Evolutionary conservation across 2,888 invertebrate genomes (phyloP).

Genomic region (Didymodactylos carnosus): DNA sequence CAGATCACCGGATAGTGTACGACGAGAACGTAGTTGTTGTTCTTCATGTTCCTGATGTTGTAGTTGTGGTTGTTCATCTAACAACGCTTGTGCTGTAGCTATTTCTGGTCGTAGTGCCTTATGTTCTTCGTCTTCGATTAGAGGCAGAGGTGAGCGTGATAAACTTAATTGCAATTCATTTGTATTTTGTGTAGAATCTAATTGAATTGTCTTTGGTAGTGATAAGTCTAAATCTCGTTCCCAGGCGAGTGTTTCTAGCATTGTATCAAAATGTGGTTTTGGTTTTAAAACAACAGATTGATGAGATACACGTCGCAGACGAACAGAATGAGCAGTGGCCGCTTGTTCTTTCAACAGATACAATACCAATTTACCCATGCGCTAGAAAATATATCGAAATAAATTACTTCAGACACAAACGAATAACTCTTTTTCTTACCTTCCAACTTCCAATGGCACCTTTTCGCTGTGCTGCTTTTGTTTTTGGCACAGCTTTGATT

Average conservation of each 20-base stretch:
- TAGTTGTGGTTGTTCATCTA: too few species aligned
- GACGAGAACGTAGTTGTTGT: background rate
- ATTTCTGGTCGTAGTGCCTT: too few species aligned
- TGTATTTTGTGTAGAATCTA: background rate
- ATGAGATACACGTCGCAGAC: background rate
- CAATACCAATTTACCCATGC: background rate
- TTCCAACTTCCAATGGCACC: conserved; percentile 93
- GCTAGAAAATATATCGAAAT: background rate
- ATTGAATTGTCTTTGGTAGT: background rate
- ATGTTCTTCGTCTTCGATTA: too few species aligned
- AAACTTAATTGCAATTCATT: background rate
- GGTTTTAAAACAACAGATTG: background rate
- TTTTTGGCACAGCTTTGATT: conserved; percentile 87
- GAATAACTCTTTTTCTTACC: conserved; percentile 40
- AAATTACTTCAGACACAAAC: background rate
- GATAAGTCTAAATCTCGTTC: background rate
- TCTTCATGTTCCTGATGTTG: background rate
- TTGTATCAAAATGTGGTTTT: background rate
- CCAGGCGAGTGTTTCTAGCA: background rate
- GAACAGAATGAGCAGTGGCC: background rate
- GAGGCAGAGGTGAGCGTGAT: background rate
- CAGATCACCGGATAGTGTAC: background rate
- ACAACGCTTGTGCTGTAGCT: too few species aligned
- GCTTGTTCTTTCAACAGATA: background rate
- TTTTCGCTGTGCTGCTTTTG: conserved; percentile 79